These are phyloP conservation scores for Archilochus colubris DNA, from an alignment of 2,113 vertebrate genomes.

Conservation along the genomic window DNA sequence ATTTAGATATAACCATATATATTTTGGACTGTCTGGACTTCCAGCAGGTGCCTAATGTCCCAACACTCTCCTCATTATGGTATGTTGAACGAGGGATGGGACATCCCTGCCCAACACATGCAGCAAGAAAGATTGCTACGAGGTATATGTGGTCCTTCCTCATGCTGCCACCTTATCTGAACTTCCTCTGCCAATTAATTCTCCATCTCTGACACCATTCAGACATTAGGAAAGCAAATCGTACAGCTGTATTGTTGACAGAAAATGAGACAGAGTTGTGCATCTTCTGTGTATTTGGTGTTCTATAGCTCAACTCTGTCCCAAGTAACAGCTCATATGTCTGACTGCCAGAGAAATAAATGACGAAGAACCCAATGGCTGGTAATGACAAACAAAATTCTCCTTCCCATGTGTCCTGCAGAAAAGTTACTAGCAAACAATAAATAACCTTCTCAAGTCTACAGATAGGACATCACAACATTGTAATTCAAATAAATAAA, in stretches of 20 bases:
- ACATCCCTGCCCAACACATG: not conserved
- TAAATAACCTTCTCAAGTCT: not conserved
- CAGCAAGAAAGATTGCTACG: not conserved
- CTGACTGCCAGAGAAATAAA: slow-evolving; percentile 5
- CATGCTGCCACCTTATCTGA: slow-evolving; percentile 2
- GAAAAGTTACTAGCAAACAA: not conserved
- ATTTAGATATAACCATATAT: not conserved
- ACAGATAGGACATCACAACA: not conserved
- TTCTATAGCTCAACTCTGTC: not conserved
- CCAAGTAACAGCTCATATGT: not conserved
- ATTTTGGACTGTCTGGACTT: not conserved
- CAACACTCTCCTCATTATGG: not conserved
- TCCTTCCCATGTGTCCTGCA: not conserved
- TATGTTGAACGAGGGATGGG: not conserved
- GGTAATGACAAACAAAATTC: not conserved
- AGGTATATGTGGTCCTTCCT: not conserved
- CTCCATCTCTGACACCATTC: not conserved
- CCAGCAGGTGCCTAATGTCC: not conserved
- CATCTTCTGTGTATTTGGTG: not conserved
- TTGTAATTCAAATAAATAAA: not conserved
- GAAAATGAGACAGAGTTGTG: not conserved
- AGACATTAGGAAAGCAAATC: not conserved
- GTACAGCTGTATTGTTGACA: not conserved
- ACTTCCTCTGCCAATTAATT: not conserved
- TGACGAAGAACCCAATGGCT: not conserved